Conservation (phyloP, 2,113 vertebrate species). For the Bubo scandiacus region DNA sequence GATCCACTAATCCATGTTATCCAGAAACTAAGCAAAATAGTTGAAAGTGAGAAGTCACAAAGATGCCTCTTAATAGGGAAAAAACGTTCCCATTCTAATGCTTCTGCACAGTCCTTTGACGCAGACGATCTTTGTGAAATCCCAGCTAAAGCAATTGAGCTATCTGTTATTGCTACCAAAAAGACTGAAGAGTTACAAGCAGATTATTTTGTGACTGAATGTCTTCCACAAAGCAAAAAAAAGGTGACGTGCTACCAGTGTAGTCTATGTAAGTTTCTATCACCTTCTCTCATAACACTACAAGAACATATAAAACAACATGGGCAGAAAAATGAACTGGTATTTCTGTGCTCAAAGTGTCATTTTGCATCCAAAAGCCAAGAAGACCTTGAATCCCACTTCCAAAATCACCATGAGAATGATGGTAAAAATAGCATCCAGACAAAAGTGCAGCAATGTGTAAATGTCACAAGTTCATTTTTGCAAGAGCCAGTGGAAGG, state of each 20-base stretch:
- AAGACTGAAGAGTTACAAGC: constrained; percentile 43
- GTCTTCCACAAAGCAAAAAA: constrained; percentile 57
- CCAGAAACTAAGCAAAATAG: constrained; percentile 95
- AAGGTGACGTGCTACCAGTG: constrained; percentile 91
- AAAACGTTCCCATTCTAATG: constrained; percentile 77
- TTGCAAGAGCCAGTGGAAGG: constrained; percentile 33
- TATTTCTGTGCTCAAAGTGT: constrained; percentile 93
- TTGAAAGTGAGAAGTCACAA: constrained; percentile 86
- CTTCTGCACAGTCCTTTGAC: constrained; percentile 25
- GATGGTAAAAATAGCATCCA: constrained; percentile 3
- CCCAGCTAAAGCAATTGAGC: constrained; percentile 74
- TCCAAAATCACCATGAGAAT: constrained; percentile 79
- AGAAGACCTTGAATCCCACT: constrained; percentile 88
- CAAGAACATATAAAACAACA: constrained; percentile 90
- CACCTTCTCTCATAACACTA: constrained; percentile 83
- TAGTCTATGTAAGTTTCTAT: constrained; percentile 89
- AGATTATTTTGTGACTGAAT: constrained; percentile 47
- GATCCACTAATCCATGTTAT: constrained; percentile 95
- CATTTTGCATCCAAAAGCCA: constrained; percentile 86
- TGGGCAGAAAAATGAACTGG: constrained; percentile 88
- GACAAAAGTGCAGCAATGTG: constrained; percentile 31
- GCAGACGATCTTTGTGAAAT: constrained; percentile 58
- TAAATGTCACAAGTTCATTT: not conserved
- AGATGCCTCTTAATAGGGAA: constrained; percentile 82
- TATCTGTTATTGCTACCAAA: constrained; percentile 58